Percentiles rank a stretch among this genome's conserved stretches.
phyloP scores from a whole-genome alignment of 2,113 vertebrate genomes.

The Lasiurus cinereus region DNA sequence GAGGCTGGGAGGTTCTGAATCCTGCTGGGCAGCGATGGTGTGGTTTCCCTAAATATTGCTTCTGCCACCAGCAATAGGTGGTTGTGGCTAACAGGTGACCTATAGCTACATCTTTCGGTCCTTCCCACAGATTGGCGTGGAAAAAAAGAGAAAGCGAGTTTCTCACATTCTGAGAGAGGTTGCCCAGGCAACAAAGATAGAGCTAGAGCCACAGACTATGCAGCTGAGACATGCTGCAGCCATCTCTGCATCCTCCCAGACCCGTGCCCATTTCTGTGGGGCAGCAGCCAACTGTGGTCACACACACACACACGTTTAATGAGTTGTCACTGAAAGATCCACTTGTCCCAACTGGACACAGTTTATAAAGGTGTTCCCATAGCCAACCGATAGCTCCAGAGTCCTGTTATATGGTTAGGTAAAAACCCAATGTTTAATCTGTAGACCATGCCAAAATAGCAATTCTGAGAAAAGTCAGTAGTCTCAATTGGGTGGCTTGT shows the following conservation, averaged over 20 bases:
- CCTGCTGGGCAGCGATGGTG: background rate
- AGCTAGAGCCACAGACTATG: slow-evolving; percentile 8
- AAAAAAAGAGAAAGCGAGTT: slow-evolving; percentile 36
- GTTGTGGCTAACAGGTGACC: background rate
- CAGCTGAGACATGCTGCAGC: background rate
- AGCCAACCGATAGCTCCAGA: background rate
- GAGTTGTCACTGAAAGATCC: background rate
- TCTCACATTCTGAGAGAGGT: slow-evolving; percentile 56
- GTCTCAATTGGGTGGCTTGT: background rate
- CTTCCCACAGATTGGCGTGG: background rate
- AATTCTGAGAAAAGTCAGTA: background rate
- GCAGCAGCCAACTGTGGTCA: background rate
- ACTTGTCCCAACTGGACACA: background rate
- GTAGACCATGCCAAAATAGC: background rate
- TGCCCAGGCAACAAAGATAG: slow-evolving; percentile 72
- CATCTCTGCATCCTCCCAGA: background rate
- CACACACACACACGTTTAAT: background rate
- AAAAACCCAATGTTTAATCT: background rate
- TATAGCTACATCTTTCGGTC: background rate
- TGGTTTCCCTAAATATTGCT: background rate
- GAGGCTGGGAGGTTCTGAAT: background rate
- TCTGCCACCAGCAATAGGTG: background rate
- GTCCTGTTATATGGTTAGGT: background rate
- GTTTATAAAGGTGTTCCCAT: background rate
- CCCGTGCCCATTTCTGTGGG: background rate